Conservation (phyloP, 2,888 invertebrate genomes). For the Trissolcus japonicus region DNA sequence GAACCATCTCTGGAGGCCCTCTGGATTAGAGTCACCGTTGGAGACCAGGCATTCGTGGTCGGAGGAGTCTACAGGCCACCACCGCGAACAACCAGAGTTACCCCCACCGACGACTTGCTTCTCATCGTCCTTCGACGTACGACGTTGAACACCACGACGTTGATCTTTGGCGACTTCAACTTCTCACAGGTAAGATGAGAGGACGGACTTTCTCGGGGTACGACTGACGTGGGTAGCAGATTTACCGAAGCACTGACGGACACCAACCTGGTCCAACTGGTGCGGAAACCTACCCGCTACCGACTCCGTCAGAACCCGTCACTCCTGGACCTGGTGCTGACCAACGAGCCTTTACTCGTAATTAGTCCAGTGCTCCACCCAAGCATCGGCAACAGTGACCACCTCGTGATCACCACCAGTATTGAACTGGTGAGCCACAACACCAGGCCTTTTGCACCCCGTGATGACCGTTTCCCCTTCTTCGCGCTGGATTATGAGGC, state of each 20-base stretch:
- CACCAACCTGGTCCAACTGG: constrained; percentile 10
- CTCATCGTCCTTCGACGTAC: neutral
- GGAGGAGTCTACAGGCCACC: constrained; percentile 10
- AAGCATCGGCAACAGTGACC: constrained; percentile 11
- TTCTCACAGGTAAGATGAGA: constrained; percentile 1
- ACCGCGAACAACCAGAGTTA: neutral
- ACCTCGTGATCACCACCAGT: constrained; percentile 4
- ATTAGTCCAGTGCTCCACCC: neutral
- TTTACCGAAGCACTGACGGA: neutral
- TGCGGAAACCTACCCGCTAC: constrained; percentile 2
- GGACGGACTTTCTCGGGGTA: neutral
- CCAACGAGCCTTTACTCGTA: neutral
- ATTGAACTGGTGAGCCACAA: neutral
- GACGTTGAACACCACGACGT: neutral
- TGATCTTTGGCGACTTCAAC: constrained; percentile 8
- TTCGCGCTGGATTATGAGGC: constrained; percentile 2
- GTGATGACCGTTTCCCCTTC: neutral
- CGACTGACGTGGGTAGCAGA: constrained; percentile 1
- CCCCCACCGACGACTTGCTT: neutral
- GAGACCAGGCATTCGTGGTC: constrained; percentile 1
- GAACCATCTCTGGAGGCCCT: too few species aligned
- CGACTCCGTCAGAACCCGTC: neutral
- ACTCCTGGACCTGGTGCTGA: neutral
- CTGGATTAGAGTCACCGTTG: too few species aligned
- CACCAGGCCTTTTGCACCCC: neutral